Evolutionary conservation across 2,888 invertebrate genomes (phyloP), one percentile per base, ranked within the genome.

Genomic region (Coleophora deauratella): DNA sequence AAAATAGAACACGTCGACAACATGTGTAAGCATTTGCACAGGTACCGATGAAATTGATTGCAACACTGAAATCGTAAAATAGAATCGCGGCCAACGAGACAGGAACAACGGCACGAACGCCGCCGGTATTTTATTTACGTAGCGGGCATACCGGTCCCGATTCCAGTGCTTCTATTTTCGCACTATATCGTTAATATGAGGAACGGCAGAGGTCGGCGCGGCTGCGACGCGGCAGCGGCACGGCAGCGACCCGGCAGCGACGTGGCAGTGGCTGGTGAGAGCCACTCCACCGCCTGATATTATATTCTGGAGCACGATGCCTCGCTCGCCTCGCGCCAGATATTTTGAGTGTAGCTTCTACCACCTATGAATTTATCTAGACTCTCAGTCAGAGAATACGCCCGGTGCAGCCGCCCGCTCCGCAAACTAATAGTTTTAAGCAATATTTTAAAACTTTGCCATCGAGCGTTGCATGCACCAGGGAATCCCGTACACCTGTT

Each of bases 261-360:
- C 57, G 58, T 51, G 52, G 51, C 51, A 50, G 52, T 48, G 55
- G 61, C 64, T 62, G n/a, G 72, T 72, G 62, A 69, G 66, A 72
- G 67, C 77, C 80, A 75, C 80, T 77, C 66, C 68, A 73, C 71
- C 58, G 75, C 67, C 76, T 85, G 75, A 82, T 84, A 85, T 85
- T 80, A 81, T 85, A 85, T 84, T 84, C 85, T 84, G 71, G 87
- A 88, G 78, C 85, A 84, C 75, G 82, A 66, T 72, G 66, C 80
- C 72, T 66, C 72, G 66, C 80, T 72, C 79, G 66, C 70, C 61
- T 71, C 80, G 76, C 78, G 69, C 75, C 78, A 72, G 87, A 87
- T 80, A 82, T 87, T 74, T 87, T 85, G 73, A 85, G 84, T 80
- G 79, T 69, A 76, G 72, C 74, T 73, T 72, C 77, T 69, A 75